Base-by-base conservation (phyloP, 2,113 vertebrate species). In the Apteryx mantelli region DNA sequence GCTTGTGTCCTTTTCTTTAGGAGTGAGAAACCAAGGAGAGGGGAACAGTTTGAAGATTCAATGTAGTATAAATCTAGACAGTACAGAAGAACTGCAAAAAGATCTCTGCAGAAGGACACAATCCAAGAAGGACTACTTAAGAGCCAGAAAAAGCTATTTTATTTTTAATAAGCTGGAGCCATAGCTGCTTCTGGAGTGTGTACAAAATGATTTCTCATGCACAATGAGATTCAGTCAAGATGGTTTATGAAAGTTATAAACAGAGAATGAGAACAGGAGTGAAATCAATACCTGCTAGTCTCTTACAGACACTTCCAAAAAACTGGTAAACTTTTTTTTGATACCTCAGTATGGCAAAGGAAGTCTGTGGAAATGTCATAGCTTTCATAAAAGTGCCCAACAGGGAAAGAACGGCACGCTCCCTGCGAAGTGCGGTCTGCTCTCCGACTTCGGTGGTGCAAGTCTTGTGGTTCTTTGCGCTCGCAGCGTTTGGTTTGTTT, bases 161-260 rank as follows among this genome's bases (percentile, higher is more conserved):
- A 60, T 24, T 79, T 89, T 53, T 28, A 78, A 14, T 63, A 53
- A 82, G 8, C 16, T 60, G 30, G 17, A 91, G 36, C 25, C 53
- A 38, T 9, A 55, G 32, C 44, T 89, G 44, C 76, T 78, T 46
- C 89, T 38, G 11, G 81, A 80, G 50, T 60, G 26, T 15, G 16
- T 52, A 53, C 58, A 70, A 13, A 95, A 83, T 64, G 14, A 74
- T 71, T 70, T 89, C 21, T 66, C 16, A 13, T 60, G 58, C 21
- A 79, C 36, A 55, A 1, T 40, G 48, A 93, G 97, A 96, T 93
- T 96, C 96, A 95, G 97, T 87, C 95, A 82, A 93, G 89, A n/a
- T 48, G 26, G 17, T 36, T 40, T 22, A 40, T 8, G 24, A 68
- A 89, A 64, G n/a, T 38, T 80, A 22, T 5, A 63, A 34, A 18